phyloP scores from a whole-genome alignment of 2,888 invertebrate species.

The Yponomeuta sedellus region DNA sequence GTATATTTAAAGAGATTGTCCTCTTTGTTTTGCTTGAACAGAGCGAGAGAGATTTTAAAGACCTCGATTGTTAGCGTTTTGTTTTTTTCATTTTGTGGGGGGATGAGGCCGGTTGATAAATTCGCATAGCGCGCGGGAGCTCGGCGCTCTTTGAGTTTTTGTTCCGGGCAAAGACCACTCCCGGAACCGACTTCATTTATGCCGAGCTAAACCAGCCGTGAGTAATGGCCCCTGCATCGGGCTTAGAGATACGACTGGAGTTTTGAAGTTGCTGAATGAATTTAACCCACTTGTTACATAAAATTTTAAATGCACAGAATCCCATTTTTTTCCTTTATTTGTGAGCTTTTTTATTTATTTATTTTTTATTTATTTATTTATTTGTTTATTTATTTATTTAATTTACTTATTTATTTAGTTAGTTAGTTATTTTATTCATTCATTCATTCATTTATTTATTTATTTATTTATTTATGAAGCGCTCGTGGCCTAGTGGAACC shows the following conservation, averaged over 20 bases:
- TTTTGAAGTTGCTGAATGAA: conserved; percentile 21
- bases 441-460: too few species aligned
- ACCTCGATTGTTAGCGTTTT: conserved; percentile 11
- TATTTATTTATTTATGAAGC: too few species aligned
- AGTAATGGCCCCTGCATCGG: conserved; percentile 35
- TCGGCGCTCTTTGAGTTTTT: conserved; percentile 35
- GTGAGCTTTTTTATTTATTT: too few species aligned
- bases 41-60: conserved; percentile 1
- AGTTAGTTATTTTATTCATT: too few species aligned
- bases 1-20: conserved; percentile 17
- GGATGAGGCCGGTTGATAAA: conserved; percentile 24
- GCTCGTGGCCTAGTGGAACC: too few species aligned
- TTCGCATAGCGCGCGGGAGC: conserved; percentile 26
- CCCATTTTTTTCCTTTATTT: too few species aligned
- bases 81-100: conserved; percentile 8
- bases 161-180: conserved; percentile 41
- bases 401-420: too few species aligned
- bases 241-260: conserved; percentile 26
- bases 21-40: conserved; percentile 23
- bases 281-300: background rate
- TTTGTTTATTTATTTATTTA: too few species aligned
- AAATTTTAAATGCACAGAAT: background rate
- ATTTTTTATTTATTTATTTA: too few species aligned
- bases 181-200: conserved; percentile 42
- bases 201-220: conserved; percentile 41